Evolutionary conservation across 2,888 invertebrate species (phyloP), one percentile per base, ranked within the genome.

Genomic region (Bimastos eiseni): DNA sequence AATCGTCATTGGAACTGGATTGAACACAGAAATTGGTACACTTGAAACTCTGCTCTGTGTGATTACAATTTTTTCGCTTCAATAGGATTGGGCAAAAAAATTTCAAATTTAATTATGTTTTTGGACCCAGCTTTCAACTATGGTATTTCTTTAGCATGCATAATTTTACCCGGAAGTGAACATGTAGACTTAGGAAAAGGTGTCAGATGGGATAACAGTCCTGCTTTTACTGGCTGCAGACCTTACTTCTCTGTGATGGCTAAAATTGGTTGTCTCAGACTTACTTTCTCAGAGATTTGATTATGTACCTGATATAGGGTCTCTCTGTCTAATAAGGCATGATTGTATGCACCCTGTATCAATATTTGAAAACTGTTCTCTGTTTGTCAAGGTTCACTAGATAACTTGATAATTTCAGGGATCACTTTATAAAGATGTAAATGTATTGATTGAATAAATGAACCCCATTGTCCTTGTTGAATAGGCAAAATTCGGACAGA

Each of bases 11-110:
- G 99, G 99, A 94, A 99, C 99, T 94, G 98, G 97, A 93, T 96
- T 99, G 93, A 98, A 97, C 96, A 99, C 99, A 94, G 99, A 99
- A 95, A 99, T 99, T 95, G 99, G 99, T 96, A 93, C 94, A 94
- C 93, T 38, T 38, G 36, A 37, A 88, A 37, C 38, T n/a, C 11
- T n/a, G 30, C 70, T 70, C 13, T 70, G 70, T n/a, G 4, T 70
- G 70, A 70, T 70, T 70, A 70, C 30, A 49, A 70, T 13, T 70
- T 70, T 70, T 55, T 13, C 30, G 24, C 13, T 70, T 17, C 11
- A 70, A 11, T 17, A n/a, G 70, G n/a, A n/a, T 49, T 30, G n/a
- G 30, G 30, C n/a, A 3, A 55, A 70, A n/a, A 70, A n/a, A 30
- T n/a, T 70, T 6, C 8, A n/a, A 70, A 2, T 70, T 70, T 70